Evolutionary conservation across 2,797 vertebrate genomes (phyloP), one percentile per base, ranked within the genome.

Genomic region (Propithecus deckenii): DNA sequence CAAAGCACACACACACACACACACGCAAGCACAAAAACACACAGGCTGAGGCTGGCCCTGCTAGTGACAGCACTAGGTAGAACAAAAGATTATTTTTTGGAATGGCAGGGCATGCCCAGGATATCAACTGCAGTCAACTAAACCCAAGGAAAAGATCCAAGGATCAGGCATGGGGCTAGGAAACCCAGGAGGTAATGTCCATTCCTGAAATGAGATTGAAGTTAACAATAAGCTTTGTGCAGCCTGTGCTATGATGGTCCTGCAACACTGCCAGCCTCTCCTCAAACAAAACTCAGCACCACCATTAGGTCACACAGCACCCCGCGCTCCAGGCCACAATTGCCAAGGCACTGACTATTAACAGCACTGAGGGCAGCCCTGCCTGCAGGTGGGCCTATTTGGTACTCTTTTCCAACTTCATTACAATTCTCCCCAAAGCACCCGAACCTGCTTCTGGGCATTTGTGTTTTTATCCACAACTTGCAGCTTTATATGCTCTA

Each of bases 361-460:
- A 52, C 28, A 86, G 72, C 65, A 65, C 11, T 9, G 50, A 65
- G 72, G n/a, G 35, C 11, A 50, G 13, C 12, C 46, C 46, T 67
- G 76, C 72, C 89, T 35, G 28, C 52, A 50, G n/a, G 9, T 59
- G 20, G n/a, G 28, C 18, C n/a, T 41, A 46, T 20, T 52, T 35
- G 57, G 30, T 63, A 15, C 48, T 95, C 72, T 81, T 61, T 74
- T 28, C 69, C 28, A 88, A 35, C 32, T 69, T 65, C 71, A 84
- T 84, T 76, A 89, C n/a, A 94, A 30, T 80, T 90, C 72, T 92
- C 48, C 48, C 71, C 65, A 59, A 79, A 89, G 48, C 35, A 86
- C 30, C 5, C 38, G 67, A 75, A 83, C n/a, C 74, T 23, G 17
- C 75, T 94, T 80, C 86, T 59, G 25, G 80, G 61, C 38, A 92